Base-by-base conservation (phyloP, 2,113 vertebrate genomes). In the Pseudolaguvia tuberculata region DNA sequence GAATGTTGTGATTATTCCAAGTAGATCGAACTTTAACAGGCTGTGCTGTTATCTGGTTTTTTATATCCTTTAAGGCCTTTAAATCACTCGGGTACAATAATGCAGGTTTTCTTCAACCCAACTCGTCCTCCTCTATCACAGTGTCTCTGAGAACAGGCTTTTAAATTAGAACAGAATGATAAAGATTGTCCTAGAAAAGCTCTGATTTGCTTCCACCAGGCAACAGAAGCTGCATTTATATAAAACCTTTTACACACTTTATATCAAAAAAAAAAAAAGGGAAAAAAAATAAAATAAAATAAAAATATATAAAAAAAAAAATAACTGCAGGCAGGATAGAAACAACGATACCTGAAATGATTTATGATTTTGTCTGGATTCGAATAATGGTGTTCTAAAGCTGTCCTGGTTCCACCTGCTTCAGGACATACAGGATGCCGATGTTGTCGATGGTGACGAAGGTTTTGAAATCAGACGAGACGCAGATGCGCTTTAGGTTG, bases 381-480 rank as follows among this genome's bases (percentile, higher is more conserved):
- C 20, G 53, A 6, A 25, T n/a, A 1, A 1, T 35, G 21, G 7
- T 20, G 10, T 10, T 35, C 48, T 62, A 76, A 39, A 62, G 20
- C 50, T 29, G 50, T 52, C 63, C 21, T 86, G 78, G 84, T 50
- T 69, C 71, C 35, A 90, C 86, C 73, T 88, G 92, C 88, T 88
- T 90, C 70, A 99, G 90, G 75, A 97, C 79, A 83, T 99, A 99
- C 79, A 98, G 94, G 88, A 96, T 94, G 27, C 97, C 97, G 56
- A 98, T 94, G 83, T 89, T 94, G 91, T 99, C 96, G 68, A 99
- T 91, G 82, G 95, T 99, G 85, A 98, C 91, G 21, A 92, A 99
- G 17, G 93, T 90, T 84, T 82, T 89, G 89, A 99, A 99, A 86
- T 93, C 85, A 3, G 91, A 76, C 0, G 94, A 97, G 77, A 94